phyloP scores from a whole-genome alignment of 2,888 invertebrate species.

The Caenorhabditis angaria region DNA sequence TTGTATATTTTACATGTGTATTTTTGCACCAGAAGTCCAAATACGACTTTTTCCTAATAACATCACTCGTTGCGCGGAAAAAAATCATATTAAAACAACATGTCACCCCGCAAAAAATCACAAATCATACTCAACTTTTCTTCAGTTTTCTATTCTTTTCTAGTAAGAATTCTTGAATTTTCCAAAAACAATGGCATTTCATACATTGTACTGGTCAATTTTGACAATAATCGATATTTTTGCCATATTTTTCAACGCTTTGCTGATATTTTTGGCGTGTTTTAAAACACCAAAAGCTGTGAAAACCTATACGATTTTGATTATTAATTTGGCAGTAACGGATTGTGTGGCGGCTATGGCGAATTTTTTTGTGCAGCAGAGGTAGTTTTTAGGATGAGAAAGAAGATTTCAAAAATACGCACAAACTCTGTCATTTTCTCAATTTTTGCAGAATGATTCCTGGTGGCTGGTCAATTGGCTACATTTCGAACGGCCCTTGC shows the following conservation, averaged over 20 bases:
- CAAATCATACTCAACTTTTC: too few relatives aligned
- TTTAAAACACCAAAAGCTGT: conserved; percentile 30
- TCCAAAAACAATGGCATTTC: too few relatives aligned
- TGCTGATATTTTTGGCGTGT: conserved; percentile 29
- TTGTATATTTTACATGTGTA: too few relatives aligned
- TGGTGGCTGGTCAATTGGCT: conserved; percentile 23
- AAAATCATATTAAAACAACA: too few relatives aligned
- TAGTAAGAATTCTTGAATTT: too few relatives aligned
- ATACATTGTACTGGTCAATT: conserved; percentile 32
- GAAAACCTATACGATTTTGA: conserved; percentile 20
- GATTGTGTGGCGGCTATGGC: conserved; percentile 21
- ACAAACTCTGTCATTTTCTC: not conserved
- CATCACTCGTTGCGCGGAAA: too few relatives aligned
- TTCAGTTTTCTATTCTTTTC: too few relatives aligned
- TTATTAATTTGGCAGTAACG: conserved; percentile 30
- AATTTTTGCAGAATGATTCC: conserved; percentile 23
- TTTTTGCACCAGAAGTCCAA: too few relatives aligned
- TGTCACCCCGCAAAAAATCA: too few relatives aligned
- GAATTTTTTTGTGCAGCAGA: conserved; percentile 29
- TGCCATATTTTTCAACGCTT: conserved; percentile 22
- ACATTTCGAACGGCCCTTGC: conserved; percentile 26
- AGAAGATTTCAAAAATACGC: too few relatives aligned
- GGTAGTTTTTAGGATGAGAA: too few relatives aligned
- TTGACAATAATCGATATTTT: conserved; percentile 19
- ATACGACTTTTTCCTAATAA: too few relatives aligned